Conservation (phyloP, 2,797 vertebrate species). For the Sebastes trivittatus region DNA sequence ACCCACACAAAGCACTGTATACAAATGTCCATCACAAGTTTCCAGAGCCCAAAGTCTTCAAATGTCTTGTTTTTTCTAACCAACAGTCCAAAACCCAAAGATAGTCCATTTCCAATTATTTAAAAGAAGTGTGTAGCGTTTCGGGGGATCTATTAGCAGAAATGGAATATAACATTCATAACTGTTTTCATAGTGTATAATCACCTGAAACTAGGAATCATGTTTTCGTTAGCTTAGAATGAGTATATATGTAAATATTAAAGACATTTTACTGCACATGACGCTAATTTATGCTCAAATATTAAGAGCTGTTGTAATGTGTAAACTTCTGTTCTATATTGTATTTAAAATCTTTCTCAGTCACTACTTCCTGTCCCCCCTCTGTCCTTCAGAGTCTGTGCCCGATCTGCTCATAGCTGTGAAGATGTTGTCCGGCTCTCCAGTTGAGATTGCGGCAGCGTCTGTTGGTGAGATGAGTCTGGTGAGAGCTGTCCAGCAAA, state of each 20-base stretch:
- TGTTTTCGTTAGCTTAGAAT: no score
- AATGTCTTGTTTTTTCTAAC: neutral
- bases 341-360: neutral
- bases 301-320: neutral
- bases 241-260: neutral
- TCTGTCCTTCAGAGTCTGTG: slow-evolving; percentile 27
- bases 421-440: slow-evolving; percentile 50
- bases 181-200: no score
- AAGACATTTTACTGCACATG: neutral
- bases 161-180: no score
- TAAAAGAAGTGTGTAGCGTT: no score
- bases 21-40: neutral
- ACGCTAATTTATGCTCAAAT: neutral
- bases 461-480: slow-evolving; percentile 59
- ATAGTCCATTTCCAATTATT: no score
- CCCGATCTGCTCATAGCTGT: slow-evolving; percentile 61
- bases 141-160: no score
- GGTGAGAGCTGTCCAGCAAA: slow-evolving; percentile 33
- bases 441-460: slow-evolving; percentile 73
- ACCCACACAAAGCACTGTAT: neutral
- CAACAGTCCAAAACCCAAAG: neutral
- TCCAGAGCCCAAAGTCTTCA: neutral
- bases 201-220: no score
- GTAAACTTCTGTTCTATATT: neutral
- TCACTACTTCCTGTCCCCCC: neutral